Evolutionary conservation across 2,888 invertebrate species (phyloP), one percentile per base, ranked within the genome.

Genomic region (Pollenia angustigena): DNA sequence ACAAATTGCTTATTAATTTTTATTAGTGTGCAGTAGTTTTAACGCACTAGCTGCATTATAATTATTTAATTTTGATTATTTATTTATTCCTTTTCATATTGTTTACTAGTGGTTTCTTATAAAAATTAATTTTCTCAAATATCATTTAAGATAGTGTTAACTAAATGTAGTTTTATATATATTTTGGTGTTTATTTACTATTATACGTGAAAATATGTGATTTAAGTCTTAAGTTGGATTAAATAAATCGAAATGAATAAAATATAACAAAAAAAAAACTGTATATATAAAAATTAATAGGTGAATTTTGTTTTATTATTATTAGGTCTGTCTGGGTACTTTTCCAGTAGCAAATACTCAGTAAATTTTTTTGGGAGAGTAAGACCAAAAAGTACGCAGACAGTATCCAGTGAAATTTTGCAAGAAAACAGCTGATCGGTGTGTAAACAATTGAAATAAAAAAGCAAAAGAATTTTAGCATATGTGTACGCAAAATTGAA

Each of bases 171-270:
- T 68, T 68, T 71, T 74, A 75, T 42, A 71, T 76, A 71, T 84
- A 78, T 76, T 87, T 85, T 85, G 79, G 76, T 85, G 81, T 87
- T 84, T 78, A 87, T 78, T 85, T 85, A 83, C 72, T 85, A 76
- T 72, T 87, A 78, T 85, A 83, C 66, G 71, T 84, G 84, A 88
- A 81, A 85, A 75, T 82, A 87, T 89, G 89, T 89, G 89, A 89
- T 89, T 88, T 89, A 88, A 89, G 87, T 85, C 83, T 85, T 89
- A 89, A 88, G 88, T 88, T 88, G 56, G 81, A 78, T 74, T 82
- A 76, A 81, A 66, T 18, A 74, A 62, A 69, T 4, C 58, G 62
- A 84, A 75, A 71, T 50, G 2, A 85, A 72, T 72, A 68, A 68
- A 78, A 44, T 56, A 52, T 54, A 76, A 80, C 50, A 56, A 78